Evolutionary conservation across 37 sponge, comb jelly and placozoan species (phyloP), one percentile per base, ranked within the genome.

Genomic region (Chondrilla cf. caribensis): DNA sequence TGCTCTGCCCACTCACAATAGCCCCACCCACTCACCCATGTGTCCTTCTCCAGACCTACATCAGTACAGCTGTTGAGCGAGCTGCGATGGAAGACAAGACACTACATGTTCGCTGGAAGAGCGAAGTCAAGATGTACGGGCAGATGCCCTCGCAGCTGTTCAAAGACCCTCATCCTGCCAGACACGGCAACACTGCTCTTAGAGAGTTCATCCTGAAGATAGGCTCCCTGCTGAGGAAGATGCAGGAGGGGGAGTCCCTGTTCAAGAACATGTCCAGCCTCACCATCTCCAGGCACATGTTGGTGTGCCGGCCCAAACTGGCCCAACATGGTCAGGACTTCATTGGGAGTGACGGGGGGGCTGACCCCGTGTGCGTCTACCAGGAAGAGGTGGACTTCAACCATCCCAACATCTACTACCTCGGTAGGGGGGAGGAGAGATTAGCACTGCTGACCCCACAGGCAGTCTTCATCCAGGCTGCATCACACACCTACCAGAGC

Each of bases 141-240:
- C 98, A 97, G 79, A 91, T 95, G 82, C 98, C 98, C 70, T 78
- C 78, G 3, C 95, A 95, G 82, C 92, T 97, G 37, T 97, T 97
- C 80, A 86, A 79, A 17, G 90, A 91, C 40, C 86, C 95, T 33
- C 98, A 97, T 81, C 87, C 87, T 8, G 83, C 87, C 6, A 82
- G 95, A n/a, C 81, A 85, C 81, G 9, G 80, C 81, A 54, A 67
- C 21, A 84, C 83, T 38, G 87, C 85, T 51, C 54, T 80, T 32
- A 89, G 81, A 58, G 44, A 84, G n/a, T 59, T 83, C 60, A 58
- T 83, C 2, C 42, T 83, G 26, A 44, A 81, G 31, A 22, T 78
- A 2, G 95, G 87, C 19, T 67, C 83, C 3, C 79, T 66, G 37
- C 51, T 91, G 58, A 70, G 71, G 55, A 43, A 85, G 6, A 29